These are phyloP conservation scores for Scaeva pyrastri DNA, from an alignment of 2,888 invertebrate genomes.

Conservation along the genomic window DNA sequence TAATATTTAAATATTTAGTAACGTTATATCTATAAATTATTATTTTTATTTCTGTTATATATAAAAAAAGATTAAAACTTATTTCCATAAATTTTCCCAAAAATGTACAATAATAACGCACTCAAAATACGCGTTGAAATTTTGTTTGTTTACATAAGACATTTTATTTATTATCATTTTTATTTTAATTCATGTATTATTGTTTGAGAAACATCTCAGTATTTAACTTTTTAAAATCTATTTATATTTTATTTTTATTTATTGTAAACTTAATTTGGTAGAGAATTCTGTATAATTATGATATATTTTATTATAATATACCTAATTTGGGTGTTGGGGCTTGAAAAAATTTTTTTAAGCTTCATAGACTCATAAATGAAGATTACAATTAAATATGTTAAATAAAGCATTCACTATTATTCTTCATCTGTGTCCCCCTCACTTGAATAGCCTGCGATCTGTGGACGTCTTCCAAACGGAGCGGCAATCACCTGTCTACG, in stretches of 20 bases:
- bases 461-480: constrained; percentile 87
- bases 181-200: constrained; percentile 71
- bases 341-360: constrained; percentile 32
- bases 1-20: constrained; percentile 69
- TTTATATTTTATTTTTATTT: constrained; percentile 42
- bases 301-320: constrained; percentile 49
- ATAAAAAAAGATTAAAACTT: constrained; percentile 72
- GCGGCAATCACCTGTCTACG: constrained; percentile 90
- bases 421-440: constrained; percentile 96
- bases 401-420: constrained; percentile 83
- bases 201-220: constrained; percentile 58
- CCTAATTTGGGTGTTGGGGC: constrained; percentile 39
- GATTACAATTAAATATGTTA: constrained; percentile 41
- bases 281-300: constrained; percentile 58
- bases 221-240: constrained; percentile 59
- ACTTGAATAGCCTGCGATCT: constrained; percentile 87
- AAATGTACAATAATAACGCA: constrained; percentile 69
- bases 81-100: constrained; percentile 65
- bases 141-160: constrained; percentile 36
- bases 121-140: constrained; percentile 53
- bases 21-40: constrained; percentile 67
- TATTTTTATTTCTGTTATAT: constrained; percentile 36
- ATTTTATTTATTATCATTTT: constrained; percentile 39
- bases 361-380: constrained; percentile 31
- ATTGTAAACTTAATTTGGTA: constrained; percentile 57